These are phyloP conservation scores for Calosoma granatense DNA, from an alignment of 1,140 invertebrate genomes.

Conservation along the genomic window DNA sequence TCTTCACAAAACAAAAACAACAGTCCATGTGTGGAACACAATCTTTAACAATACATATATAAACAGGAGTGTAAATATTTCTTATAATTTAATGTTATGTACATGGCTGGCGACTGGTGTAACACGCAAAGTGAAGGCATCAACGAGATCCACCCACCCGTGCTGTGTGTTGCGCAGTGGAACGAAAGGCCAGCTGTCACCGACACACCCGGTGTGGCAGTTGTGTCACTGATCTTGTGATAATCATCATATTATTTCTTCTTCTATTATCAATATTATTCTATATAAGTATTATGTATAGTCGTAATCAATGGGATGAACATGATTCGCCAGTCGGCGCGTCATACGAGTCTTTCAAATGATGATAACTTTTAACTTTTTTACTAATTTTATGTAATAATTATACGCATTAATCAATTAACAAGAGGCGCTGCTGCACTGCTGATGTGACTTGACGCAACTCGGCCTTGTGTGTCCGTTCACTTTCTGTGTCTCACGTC, in stretches of 20 bases:
- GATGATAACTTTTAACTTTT: not conserved
- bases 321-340: not conserved
- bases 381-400: not conserved
- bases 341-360: not conserved
- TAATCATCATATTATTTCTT: too few species aligned
- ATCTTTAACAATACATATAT: conserved; percentile 21
- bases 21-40: conserved; percentile 22
- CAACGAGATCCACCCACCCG: not conserved
- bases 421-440: not conserved
- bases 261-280: too few species aligned
- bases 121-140: conserved; percentile 1
- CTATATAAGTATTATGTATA: too few species aligned
- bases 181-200: not conserved
- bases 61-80: conserved; percentile 20
- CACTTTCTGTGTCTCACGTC: conserved; percentile 32
- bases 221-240: not conserved
- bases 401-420: conserved; percentile 5
- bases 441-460: not conserved
- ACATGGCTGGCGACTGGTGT: conserved; percentile 2
- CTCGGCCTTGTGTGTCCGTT: conserved; percentile 13
- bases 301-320: too few species aligned
- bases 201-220: not conserved
- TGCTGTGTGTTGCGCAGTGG: not conserved
- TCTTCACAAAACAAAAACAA: conserved; percentile 16
- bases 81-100: conserved; percentile 2